Evolutionary conservation across 2,888 invertebrate genomes (phyloP).

Genomic region (Nephrotoma flavescens): DNA sequence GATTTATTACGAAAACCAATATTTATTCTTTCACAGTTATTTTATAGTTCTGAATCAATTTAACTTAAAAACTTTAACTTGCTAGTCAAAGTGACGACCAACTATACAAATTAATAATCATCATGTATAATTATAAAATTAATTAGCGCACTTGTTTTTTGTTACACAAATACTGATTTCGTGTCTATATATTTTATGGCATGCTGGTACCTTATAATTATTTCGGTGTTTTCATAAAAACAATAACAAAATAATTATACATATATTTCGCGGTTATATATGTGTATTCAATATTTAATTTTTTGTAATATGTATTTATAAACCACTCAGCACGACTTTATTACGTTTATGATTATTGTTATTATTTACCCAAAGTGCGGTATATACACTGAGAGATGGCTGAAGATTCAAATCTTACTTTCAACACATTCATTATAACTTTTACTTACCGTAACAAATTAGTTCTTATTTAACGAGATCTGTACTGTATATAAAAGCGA

Average conservation of each 20-base stretch:
- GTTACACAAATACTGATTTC: not conserved
- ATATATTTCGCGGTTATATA: not conserved
- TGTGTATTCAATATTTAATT: not conserved
- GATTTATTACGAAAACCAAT: too few species aligned
- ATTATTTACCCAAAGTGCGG: not conserved
- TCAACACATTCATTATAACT: not conserved
- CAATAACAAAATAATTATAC: not conserved
- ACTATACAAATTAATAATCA: too few species aligned
- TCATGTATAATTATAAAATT: not conserved
- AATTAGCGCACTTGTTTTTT: not conserved
- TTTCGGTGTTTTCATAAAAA: not conserved
- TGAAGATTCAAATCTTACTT: not conserved
- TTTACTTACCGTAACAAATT: not conserved
- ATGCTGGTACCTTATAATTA: not conserved
- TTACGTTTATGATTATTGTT: not conserved
- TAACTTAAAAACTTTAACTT: too few species aligned
- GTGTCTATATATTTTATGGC: not conserved
- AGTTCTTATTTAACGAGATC: not conserved
- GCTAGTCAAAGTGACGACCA: too few species aligned
- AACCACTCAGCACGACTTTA: not conserved
- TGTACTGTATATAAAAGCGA: not conserved
- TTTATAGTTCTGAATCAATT: too few species aligned
- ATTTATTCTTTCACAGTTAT: too few species aligned
- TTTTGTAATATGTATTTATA: not conserved
- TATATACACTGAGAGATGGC: not conserved